Percentiles rank a stretch among this genome's conserved stretches.
Conservation (phyloP, 2,113 vertebrate genomes). For the Vanacampus margaritifer region DNA sequence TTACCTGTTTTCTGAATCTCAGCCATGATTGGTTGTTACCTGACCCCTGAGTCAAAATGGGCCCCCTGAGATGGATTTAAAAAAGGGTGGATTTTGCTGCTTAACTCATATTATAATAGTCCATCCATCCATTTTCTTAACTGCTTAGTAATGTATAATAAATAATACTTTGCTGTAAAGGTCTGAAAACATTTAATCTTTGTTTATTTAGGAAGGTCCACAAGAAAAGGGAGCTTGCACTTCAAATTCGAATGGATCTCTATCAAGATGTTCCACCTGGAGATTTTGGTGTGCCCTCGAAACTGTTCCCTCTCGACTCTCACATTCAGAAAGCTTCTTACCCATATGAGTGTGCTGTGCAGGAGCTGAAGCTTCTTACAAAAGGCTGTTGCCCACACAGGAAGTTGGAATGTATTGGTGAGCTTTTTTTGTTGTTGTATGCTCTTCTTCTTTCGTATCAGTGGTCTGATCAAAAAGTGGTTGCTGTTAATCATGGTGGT, state of each 20-base stretch:
- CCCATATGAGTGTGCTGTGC: slow-evolving; percentile 78
- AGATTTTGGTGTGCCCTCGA: slow-evolving; percentile 78
- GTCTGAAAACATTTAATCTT: not conserved
- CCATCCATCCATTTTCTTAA: too few species aligned
- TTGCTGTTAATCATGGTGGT: not conserved
- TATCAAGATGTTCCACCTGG: slow-evolving; percentile 66
- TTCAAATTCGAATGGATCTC: slow-evolving; percentile 76
- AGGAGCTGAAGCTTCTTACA: slow-evolving; percentile 81
- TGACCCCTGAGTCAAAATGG: too few species aligned
- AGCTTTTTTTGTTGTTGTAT: slow-evolving; percentile 14
- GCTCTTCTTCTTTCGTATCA: not conserved
- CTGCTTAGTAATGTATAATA: too few species aligned
- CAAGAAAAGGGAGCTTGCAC: slow-evolving; percentile 71
- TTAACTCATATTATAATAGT: too few species aligned
- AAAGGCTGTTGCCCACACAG: slow-evolving; percentile 84
- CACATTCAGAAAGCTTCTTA: slow-evolving; percentile 49
- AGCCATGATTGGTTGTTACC: too few species aligned
- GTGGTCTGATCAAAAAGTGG: too few species aligned
- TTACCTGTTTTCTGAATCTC: too few species aligned
- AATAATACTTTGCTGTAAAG: too few species aligned
- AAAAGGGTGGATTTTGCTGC: too few species aligned
- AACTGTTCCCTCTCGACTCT: slow-evolving; percentile 72
- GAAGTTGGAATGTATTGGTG: slow-evolving; percentile 91
- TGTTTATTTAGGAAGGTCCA: slow-evolving; percentile 75
- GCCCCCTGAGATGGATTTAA: too few species aligned